Conservation (phyloP, 2,797 vertebrate species). For the Falco columbarius region DNA sequence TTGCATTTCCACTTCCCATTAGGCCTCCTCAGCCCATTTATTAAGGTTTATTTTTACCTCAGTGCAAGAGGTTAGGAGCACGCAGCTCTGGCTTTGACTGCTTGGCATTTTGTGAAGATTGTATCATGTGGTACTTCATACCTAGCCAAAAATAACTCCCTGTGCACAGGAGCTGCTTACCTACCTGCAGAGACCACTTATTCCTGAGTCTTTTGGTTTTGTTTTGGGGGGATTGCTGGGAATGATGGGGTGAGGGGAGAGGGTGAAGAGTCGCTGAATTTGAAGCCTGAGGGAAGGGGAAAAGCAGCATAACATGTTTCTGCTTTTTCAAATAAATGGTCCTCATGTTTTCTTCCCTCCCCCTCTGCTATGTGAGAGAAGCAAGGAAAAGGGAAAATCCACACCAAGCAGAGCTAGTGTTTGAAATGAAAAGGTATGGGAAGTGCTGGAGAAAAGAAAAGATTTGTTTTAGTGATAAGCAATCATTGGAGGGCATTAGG, state of each 20-base stretch:
- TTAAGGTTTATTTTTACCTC: slow-evolving; percentile 64
- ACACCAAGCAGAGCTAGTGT: too few relatives aligned
- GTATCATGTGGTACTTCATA: background rate
- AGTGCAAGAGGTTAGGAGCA: slow-evolving; percentile 29
- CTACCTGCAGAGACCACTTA: background rate
- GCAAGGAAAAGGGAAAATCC: background rate
- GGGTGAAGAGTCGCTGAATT: background rate
- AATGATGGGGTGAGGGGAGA: background rate
- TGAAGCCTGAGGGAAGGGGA: background rate
- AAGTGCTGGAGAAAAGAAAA: background rate
- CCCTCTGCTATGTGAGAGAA: background rate
- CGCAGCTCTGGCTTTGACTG: slow-evolving; percentile 4
- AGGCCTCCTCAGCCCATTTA: slow-evolving; percentile 22
- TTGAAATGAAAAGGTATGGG: background rate
- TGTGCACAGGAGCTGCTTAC: background rate
- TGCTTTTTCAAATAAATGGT: background rate
- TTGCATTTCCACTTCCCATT: slow-evolving; percentile 37
- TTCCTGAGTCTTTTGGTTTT: background rate
- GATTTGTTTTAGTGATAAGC: background rate
- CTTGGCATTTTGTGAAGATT: slow-evolving; percentile 53
- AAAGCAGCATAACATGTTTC: background rate
- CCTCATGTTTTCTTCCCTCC: background rate
- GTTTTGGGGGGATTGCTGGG: background rate
- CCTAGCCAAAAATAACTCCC: slow-evolving; percentile 42
- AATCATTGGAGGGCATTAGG: background rate